A percentile compares a stretch with the other conserved stretches of the same genome.
phyloP scores from a whole-genome alignment of 2,113 vertebrate genomes.

The Craseonycteris thonglongyai region DNA sequence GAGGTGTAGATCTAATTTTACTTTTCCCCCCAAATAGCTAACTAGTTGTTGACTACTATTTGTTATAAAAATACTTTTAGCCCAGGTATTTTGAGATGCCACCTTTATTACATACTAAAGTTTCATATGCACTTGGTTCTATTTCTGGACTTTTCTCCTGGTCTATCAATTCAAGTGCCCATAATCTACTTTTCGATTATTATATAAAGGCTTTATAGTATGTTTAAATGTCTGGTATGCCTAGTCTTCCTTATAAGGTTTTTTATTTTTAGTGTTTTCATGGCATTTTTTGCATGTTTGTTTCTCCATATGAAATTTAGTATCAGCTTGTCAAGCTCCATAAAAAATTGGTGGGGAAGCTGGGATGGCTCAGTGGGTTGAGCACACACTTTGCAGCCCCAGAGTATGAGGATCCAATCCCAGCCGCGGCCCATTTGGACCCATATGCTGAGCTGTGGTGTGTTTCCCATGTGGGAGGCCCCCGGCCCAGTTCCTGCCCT shows the following conservation, averaged over 20 bases:
- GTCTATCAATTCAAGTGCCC: not conserved
- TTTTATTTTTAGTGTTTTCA: not conserved
- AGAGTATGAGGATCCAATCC: no score
- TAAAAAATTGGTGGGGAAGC: constrained; percentile 12
- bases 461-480: no score
- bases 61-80: not conserved
- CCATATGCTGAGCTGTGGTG: no score
- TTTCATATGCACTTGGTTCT: not conserved
- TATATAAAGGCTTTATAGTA: not conserved
- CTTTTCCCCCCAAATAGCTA: not conserved
- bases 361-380: no score
- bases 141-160: not conserved
- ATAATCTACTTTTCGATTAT: not conserved
- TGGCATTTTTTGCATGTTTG: not conserved
- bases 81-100: constrained; percentile 11
- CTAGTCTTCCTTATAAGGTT: not conserved
- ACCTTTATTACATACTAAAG: not conserved
- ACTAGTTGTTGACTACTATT: not conserved
- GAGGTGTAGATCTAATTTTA: constrained; percentile 44
- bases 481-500: no score
- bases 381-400: no score
- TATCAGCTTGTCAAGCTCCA: not conserved
- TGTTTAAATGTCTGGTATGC: not conserved
- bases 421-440: no score
- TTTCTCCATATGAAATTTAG: not conserved